phyloP scores from a whole-genome alignment of 2,797 vertebrate species.

The Bovichtus variegatus region DNA sequence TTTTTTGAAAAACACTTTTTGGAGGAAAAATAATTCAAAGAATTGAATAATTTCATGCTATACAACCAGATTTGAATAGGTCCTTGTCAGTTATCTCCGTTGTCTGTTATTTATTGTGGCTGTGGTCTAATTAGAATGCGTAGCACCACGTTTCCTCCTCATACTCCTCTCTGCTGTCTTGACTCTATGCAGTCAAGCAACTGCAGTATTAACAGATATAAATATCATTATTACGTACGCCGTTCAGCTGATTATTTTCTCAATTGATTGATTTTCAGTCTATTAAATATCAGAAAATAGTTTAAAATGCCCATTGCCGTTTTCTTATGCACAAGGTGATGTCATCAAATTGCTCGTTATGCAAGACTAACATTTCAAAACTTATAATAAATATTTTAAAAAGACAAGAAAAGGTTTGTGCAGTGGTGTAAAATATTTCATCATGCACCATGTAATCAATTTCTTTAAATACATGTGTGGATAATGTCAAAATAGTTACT shows the following conservation, averaged over 20 bases:
- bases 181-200: neutral
- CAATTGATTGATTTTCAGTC: neutral
- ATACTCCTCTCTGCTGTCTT: neutral
- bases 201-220: neutral
- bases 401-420: neutral
- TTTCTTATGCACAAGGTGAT: neutral
- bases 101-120: neutral
- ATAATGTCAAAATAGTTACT: no score
- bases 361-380: no score
- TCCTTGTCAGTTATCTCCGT: neutral
- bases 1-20: neutral
- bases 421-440: neutral
- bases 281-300: no score
- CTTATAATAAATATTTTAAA: no score
- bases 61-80: neutral
- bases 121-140: neutral
- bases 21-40: neutral
- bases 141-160: neutral
- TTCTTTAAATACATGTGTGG: neutral
- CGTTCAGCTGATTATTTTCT: neutral
- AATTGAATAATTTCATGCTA: neutral
- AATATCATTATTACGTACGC: neutral
- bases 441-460: neutral
- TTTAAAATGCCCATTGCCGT: neutral
- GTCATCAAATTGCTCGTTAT: neutral